Conservation (phyloP, 2,113 vertebrate species). For the Rutilus rutilus region DNA sequence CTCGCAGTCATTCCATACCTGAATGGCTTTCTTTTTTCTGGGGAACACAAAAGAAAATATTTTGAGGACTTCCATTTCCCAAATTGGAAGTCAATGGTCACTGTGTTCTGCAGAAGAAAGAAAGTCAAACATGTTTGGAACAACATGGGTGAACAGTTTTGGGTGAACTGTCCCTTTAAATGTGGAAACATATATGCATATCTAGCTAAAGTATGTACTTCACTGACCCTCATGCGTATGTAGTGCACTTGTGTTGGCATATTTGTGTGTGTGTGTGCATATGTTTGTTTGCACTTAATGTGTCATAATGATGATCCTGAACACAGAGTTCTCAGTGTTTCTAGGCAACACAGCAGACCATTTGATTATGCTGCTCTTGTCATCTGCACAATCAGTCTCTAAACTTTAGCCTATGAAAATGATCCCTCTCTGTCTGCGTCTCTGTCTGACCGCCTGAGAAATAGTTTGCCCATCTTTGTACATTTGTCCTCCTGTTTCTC, state of each 20-base stretch:
- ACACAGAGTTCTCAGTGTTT: slow-evolving; percentile 50
- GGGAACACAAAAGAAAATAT: background rate
- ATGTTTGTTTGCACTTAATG: slow-evolving; percentile 45
- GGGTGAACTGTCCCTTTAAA: background rate
- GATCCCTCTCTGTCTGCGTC: slow-evolving; percentile 6
- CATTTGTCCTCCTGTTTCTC: background rate
- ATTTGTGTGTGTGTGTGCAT: slow-evolving; percentile 33
- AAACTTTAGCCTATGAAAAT: slow-evolving; percentile 46
- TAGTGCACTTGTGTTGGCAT: slow-evolving; percentile 12
- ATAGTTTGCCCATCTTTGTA: background rate
- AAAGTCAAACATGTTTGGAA: background rate
- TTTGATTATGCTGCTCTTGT: slow-evolving; percentile 56
- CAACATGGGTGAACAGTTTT: background rate
- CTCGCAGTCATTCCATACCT: background rate
- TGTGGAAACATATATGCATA: background rate
- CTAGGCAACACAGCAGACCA: slow-evolving; percentile 59
- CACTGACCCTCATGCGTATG: background rate
- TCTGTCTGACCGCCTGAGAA: background rate
- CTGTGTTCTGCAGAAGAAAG: background rate
- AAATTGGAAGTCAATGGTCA: background rate
- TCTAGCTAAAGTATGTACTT: background rate
- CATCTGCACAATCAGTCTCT: slow-evolving; percentile 44
- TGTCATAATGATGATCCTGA: slow-evolving; percentile 43
- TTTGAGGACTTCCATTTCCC: background rate
- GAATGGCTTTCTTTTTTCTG: no score